Conservation (phyloP, 2,888 invertebrate genomes). For the Aproaerema taeniolella region DNA sequence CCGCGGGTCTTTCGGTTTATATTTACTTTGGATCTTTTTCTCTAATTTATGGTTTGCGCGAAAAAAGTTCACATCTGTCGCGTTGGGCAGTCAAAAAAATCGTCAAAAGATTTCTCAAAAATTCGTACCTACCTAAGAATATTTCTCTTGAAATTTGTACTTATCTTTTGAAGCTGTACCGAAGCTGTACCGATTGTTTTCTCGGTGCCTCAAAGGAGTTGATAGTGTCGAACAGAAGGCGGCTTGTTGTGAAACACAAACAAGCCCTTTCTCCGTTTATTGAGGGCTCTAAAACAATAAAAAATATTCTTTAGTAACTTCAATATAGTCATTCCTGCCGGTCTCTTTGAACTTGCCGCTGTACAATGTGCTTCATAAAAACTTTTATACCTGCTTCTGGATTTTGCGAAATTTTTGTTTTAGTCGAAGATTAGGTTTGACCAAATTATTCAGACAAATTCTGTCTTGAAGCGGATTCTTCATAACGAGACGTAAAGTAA, state of each 20-base stretch:
- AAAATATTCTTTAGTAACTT: constrained; percentile 39
- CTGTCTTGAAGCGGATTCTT: too few relatives aligned
- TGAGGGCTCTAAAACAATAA: constrained; percentile 57
- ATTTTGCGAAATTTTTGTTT: constrained; percentile 47
- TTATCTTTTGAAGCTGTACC: too few relatives aligned
- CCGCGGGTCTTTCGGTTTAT: constrained; percentile 65
- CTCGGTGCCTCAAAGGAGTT: constrained; percentile 25
- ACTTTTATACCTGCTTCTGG: constrained; percentile 42
- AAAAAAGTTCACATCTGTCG: constrained; percentile 68
- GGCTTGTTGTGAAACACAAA: constrained; percentile 48
- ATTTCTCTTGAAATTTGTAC: constrained; percentile 1
- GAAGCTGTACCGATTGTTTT: too few relatives aligned
- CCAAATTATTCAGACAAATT: too few relatives aligned
- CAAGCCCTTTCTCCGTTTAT: constrained; percentile 42
- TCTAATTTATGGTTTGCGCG: constrained; percentile 57
- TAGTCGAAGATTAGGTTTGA: too few relatives aligned
- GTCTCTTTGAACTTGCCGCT: constrained; percentile 24
- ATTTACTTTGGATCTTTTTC: constrained; percentile 74
- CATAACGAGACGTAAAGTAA: too few relatives aligned
- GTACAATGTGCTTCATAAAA: too few relatives aligned
- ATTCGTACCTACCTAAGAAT: constrained; percentile 11
- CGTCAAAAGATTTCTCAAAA: constrained; percentile 22
- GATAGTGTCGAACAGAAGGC: constrained; percentile 38
- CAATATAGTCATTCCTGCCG: too few relatives aligned
- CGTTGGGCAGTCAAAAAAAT: constrained; percentile 27